Conservation (phyloP, 2,113 vertebrate species). For the Ceyx cyanopectus region DNA sequence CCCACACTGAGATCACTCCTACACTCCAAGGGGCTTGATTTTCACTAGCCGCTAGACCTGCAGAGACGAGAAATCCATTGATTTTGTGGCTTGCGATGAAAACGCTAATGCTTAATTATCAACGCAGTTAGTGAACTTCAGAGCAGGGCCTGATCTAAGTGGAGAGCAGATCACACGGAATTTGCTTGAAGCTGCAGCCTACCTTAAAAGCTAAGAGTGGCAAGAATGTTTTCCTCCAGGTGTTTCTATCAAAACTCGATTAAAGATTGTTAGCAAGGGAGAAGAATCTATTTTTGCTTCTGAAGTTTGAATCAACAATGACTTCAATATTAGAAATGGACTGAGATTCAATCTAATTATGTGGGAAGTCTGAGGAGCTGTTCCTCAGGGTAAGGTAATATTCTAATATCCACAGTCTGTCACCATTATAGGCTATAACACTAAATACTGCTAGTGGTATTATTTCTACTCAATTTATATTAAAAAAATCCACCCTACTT, state of each 20-base stretch:
- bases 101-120: not conserved
- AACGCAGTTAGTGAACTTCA: not conserved
- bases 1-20: not conserved
- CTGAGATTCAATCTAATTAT: not conserved
- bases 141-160: not conserved
- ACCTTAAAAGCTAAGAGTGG: not conserved
- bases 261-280: not conserved
- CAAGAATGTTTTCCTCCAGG: not conserved
- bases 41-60: not conserved
- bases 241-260: not conserved
- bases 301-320: not conserved
- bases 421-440: not conserved
- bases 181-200: not conserved
- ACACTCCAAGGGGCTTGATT: not conserved
- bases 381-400: not conserved
- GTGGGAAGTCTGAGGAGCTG: not conserved
- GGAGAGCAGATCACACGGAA: not conserved
- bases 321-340: not conserved
- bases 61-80: conserved; percentile 6
- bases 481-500: not conserved
- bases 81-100: not conserved
- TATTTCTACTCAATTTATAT: not conserved
- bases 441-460: not conserved
- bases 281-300: not conserved
- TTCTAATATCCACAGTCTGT: not conserved